Evolutionary conservation across 2,113 vertebrate genomes (phyloP), one percentile per base, ranked within the genome.

Genomic region (Perognathus longimembris): DNA sequence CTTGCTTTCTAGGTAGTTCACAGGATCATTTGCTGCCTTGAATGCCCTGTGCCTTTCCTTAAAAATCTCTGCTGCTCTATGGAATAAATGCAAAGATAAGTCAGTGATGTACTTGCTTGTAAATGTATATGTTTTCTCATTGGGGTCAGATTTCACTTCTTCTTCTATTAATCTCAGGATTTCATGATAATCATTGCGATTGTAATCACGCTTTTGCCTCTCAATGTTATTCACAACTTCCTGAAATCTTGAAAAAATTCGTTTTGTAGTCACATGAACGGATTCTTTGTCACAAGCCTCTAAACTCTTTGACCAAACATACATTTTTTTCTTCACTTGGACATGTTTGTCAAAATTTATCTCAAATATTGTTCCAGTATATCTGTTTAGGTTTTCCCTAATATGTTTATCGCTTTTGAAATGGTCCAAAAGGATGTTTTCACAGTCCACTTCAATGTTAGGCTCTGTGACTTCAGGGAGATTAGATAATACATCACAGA

Each of bases 21-120:
- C 2, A 2, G 97, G 97, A 81, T 98, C 75, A 14, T 98, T 98
- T n/a, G 92, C 96, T 10, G 0, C 85, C 34, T 3, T 93, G 91
- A 98, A 98, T 2, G 17, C 75, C 7, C 0, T 1, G 0, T 98
- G 97, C 50, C 98, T 93, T 28, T 86, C 3, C 70, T 94, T 92
- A 88, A 98, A 97, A 36, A 26, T 96, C 0, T 5, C 1, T 0
- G 30, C 89, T 64, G 97, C 96, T 45, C 0, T 75, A 34, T 0
- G 26, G 34, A 97, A 98, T 42, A 98, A 96, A 24, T 21, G 42
- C 4, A 97, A 61, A 0, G 95, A 93, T 7, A 98, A 73, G 30
- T 98, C 97, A 2, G 96, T 89, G 10, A 0, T 71, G 40, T 97
- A 98, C 0, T 67, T 50, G 10, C 1, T 95, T 50, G 75, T 98